Conservation (phyloP, 2,113 vertebrate species). For the Phalacrocorax brasilianus region DNA sequence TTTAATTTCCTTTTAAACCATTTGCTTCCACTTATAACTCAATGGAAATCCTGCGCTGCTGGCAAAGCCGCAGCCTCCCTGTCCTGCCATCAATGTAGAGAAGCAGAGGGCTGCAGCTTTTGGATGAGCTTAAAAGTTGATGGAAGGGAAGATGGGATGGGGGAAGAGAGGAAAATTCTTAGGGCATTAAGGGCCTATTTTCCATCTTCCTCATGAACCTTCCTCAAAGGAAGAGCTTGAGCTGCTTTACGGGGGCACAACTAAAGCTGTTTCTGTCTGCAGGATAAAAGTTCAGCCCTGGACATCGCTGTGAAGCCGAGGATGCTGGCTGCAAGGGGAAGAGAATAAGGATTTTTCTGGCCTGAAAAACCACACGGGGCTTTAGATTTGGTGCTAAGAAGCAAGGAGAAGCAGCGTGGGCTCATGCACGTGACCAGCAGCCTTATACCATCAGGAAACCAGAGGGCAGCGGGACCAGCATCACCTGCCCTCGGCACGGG, state of each 20-base stretch:
- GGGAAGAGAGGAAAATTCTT: conserved; percentile 37
- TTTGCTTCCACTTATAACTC: conserved; percentile 74
- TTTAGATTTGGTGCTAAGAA: neutral
- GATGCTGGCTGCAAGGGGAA: neutral
- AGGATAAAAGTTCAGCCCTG: neutral
- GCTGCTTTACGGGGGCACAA: neutral
- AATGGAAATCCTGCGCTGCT: conserved; percentile 51
- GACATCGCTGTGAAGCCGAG: rapidly evolving
- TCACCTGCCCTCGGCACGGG: rapidly evolving
- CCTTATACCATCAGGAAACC: neutral
- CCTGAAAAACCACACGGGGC: neutral
- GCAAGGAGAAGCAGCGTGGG: rapidly evolving
- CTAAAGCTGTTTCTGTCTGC: neutral
- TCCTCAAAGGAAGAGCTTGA: neutral
- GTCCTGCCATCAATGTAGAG: conserved; percentile 2
- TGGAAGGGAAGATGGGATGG: neutral
- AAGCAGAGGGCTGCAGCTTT: neutral
- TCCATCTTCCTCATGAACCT: neutral
- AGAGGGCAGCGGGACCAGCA: rapidly evolving
- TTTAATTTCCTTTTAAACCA: conserved; percentile 73
- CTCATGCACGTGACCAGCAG: rapidly evolving
- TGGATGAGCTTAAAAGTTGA: conserved; percentile 22
- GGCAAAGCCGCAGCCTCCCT: conserved; percentile 35
- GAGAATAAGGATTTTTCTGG: neutral
- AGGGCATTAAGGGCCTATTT: conserved; percentile 21